Conservation (phyloP, 2,113 vertebrate species). For the Syrrhaptes paradoxus region DNA sequence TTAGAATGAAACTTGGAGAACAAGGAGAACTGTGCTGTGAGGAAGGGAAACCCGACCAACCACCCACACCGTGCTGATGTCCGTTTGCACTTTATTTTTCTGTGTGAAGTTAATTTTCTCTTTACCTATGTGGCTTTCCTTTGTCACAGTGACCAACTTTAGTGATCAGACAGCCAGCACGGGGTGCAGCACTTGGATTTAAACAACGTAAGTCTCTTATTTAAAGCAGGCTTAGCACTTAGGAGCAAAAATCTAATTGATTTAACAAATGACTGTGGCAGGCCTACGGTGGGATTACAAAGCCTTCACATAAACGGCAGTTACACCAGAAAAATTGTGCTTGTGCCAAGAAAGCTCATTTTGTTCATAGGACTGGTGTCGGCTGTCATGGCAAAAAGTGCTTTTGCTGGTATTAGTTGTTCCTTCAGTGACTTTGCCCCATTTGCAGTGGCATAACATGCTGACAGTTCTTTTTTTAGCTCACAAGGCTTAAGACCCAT, state of each 20-base stretch:
- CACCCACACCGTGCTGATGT: neutral
- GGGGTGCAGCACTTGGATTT: neutral
- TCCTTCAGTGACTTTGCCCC: neutral
- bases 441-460: neutral
- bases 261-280: neutral
- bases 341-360: neutral
- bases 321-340: neutral
- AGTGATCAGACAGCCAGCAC: neutral
- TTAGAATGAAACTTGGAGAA: neutral
- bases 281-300: neutral
- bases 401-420: neutral
- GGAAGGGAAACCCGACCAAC: neutral
- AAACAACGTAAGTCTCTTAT: neutral
- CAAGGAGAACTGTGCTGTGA: neutral
- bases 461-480: neutral
- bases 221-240: neutral
- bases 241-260: neutral
- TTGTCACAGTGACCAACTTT: neutral
- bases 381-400: neutral
- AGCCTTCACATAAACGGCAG: neutral
- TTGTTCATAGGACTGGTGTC: neutral
- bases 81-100: neutral
- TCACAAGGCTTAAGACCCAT: neutral
- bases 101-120: neutral
- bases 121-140: neutral